Conservation (phyloP, 2,113 vertebrate species). For the Numida meleagris region DNA sequence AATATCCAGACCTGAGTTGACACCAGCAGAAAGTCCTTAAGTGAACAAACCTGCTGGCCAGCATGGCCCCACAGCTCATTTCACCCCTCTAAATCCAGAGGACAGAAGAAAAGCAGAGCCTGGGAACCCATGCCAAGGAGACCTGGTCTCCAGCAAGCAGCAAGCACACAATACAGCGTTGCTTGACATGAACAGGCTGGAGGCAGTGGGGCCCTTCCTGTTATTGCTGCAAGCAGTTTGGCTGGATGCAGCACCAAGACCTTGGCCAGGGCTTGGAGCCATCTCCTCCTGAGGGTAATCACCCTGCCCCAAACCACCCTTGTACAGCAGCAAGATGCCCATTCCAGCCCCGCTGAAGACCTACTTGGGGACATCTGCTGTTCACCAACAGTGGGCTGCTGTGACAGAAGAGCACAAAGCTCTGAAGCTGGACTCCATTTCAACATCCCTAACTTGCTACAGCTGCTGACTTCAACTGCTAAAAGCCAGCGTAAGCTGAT, state of each 20-base stretch:
- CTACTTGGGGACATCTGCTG: not conserved
- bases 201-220: not conserved
- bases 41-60: not conserved
- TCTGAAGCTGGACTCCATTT: not conserved
- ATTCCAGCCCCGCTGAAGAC: not conserved
- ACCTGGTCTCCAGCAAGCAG: not conserved
- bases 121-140: not conserved
- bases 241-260: not conserved
- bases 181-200: not conserved
- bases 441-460: conserved; percentile 47
- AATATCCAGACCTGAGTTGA: not conserved
- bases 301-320: not conserved
- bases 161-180: not conserved
- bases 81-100: not conserved
- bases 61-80: not conserved
- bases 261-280: not conserved
- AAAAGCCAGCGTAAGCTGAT: conserved; percentile 46
- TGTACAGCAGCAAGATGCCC: not conserved
- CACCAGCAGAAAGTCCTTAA: not conserved
- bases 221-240: not conserved
- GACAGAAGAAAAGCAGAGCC: not conserved
- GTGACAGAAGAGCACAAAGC: not conserved
- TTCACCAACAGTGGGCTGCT: accelerated
- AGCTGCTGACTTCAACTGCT: conserved; percentile 47
- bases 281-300: accelerated